Conservation (phyloP, 2,113 vertebrate genomes). For the Orthonyx spaldingii region DNA sequence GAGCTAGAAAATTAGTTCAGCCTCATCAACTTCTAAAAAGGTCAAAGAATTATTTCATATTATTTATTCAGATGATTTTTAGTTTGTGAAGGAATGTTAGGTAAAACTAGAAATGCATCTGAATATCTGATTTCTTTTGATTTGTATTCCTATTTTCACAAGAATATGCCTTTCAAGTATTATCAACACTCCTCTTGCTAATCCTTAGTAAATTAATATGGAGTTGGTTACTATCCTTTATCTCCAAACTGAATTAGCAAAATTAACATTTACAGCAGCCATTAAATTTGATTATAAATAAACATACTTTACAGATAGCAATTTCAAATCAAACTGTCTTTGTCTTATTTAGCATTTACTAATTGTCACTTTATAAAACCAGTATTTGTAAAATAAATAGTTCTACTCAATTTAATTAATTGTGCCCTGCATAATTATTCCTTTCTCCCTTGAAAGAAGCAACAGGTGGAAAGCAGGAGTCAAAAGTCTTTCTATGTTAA, state of each 20-base stretch:
- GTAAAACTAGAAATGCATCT: not conserved
- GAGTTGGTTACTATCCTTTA: not conserved
- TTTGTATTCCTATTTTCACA: not conserved
- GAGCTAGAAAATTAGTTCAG: not conserved
- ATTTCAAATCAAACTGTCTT: conserved; percentile 41
- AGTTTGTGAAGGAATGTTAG: not conserved
- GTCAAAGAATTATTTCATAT: not conserved
- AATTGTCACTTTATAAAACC: conserved; percentile 41
- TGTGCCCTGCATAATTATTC: not conserved
- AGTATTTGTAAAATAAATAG: conserved; percentile 46
- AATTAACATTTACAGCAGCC: conserved; percentile 51
- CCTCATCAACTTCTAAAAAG: not conserved
- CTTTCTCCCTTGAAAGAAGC: not conserved
- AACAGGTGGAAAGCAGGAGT: not conserved
- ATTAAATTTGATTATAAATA: conserved; percentile 51
- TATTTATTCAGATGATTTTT: not conserved
- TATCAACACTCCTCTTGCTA: not conserved
- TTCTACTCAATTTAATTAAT: conserved; percentile 51
- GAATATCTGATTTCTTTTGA: not conserved
- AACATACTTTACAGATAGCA: conserved; percentile 22
- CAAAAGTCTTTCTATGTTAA: not conserved
- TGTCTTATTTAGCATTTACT: conserved; percentile 47
- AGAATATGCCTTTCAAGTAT: conserved; percentile 4
- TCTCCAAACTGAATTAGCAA: conserved; percentile 29
- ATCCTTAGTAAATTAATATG: conserved; percentile 29